These are phyloP conservation scores for Ormyrus thymus DNA, from an alignment of 2,888 invertebrate species.

Conservation along the genomic window DNA sequence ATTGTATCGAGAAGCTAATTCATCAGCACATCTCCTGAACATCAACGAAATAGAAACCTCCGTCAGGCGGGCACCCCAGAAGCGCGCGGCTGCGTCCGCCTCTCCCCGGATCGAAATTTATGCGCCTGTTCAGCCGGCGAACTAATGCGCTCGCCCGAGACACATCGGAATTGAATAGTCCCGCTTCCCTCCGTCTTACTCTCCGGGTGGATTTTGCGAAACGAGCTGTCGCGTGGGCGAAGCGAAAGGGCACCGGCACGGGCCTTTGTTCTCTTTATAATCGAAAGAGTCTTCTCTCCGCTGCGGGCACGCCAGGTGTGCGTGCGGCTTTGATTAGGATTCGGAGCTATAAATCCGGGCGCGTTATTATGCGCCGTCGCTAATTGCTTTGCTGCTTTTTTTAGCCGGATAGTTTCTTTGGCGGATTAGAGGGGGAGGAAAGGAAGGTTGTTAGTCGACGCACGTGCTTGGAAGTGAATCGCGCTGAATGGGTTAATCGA, in stretches of 20 bases:
- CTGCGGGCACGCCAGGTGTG: not conserved
- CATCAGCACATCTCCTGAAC: no score
- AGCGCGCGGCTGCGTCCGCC: constrained; percentile 7
- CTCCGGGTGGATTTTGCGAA: constrained; percentile 46
- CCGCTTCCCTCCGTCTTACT: constrained; percentile 16
- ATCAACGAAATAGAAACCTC: no score
- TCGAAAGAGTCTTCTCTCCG: not conserved
- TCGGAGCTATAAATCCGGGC: constrained; percentile 28
- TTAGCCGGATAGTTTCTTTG: no score
- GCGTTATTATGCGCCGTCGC: not conserved
- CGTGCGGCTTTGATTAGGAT: constrained; percentile 27
- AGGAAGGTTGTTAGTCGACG: no score
- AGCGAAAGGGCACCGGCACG: constrained; percentile 47
- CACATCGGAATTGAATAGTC: constrained; percentile 42
- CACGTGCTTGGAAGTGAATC: no score
- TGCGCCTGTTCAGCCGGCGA: constrained; percentile 34
- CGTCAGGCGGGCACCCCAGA: no score
- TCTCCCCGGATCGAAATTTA: constrained; percentile 39
- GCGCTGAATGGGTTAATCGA: no score
- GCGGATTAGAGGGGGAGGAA: no score
- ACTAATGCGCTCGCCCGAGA: constrained; percentile 35
- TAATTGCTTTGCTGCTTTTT: constrained; percentile 15
- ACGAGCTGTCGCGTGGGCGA: constrained; percentile 52
- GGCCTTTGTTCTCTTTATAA: constrained; percentile 31
- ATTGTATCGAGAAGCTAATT: no score